Conservation (phyloP, 2,113 vertebrate species). For the Saimiri boliviensis region DNA sequence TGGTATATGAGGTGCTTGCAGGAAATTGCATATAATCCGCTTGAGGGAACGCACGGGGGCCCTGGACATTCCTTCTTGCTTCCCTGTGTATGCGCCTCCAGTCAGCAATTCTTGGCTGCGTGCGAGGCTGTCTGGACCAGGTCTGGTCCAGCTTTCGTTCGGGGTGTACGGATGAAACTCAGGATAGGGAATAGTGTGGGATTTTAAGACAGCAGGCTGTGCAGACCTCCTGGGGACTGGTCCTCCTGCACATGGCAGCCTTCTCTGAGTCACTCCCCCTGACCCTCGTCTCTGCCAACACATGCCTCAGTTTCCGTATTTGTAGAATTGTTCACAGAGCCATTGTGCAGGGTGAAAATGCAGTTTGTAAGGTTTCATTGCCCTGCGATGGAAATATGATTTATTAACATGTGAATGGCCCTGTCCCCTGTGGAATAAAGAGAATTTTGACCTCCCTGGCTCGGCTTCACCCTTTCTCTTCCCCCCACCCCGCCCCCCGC, state of each 20-base stretch:
- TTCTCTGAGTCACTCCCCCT: too few species aligned
- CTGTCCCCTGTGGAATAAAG: neutral
- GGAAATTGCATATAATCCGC: accelerated
- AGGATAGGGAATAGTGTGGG: neutral
- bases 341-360: neutral
- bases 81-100: accelerated
- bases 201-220: neutral
- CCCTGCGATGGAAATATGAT: neutral
- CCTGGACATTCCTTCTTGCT: accelerated
- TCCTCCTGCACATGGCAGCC: accelerated
- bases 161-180: neutral
- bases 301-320: neutral
- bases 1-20: accelerated
- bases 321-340: neutral
- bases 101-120: neutral
- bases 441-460: neutral
- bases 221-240: neutral
- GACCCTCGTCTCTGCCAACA: too few species aligned
- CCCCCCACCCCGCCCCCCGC: neutral
- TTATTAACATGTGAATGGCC: slow-evolving; percentile 50
- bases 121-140: accelerated
- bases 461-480: neutral
- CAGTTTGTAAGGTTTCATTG: neutral
- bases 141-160: neutral
- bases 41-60: neutral